phyloP scores from a whole-genome alignment of 2,113 vertebrate genomes.

The Azemiops feae region DNA sequence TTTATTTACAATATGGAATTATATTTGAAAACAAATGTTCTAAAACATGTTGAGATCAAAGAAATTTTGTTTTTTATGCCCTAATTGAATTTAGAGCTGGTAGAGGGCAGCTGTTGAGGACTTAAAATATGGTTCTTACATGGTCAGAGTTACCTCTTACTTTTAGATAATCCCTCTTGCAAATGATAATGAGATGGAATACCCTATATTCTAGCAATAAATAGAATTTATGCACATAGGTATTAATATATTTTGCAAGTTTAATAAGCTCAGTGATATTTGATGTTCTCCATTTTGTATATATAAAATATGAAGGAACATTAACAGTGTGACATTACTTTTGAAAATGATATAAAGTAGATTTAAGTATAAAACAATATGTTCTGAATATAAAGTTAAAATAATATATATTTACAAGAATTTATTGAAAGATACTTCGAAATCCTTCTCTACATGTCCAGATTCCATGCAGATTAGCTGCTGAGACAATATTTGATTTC shows the following conservation, averaged over 20 bases:
- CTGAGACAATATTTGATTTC: constrained; percentile 55
- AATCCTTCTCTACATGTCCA: constrained; percentile 65
- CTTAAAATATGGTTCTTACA: not conserved
- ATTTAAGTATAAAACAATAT: constrained; percentile 78
- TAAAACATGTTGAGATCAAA: not conserved
- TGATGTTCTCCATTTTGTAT: not conserved
- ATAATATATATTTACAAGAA: constrained; percentile 79
- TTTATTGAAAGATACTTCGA: constrained; percentile 71
- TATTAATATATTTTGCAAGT: not conserved
- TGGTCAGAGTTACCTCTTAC: not conserved
- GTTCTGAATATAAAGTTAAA: constrained; percentile 81
- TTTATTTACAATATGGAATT: not conserved
- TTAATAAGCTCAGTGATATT: not conserved
- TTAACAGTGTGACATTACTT: not conserved
- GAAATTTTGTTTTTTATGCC: not conserved
- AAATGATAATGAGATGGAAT: not conserved
- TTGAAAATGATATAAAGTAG: constrained; percentile 48
- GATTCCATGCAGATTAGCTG: constrained; percentile 72
- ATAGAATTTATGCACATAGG: not conserved
- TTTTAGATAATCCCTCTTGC: not conserved
- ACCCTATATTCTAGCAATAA: not conserved
- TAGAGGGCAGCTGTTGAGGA: not conserved
- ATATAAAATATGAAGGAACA: constrained; percentile 9
- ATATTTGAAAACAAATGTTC: not conserved
- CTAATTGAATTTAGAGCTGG: not conserved